phyloP scores from a whole-genome alignment of 2,888 invertebrate species.

The Bruchidius siliquastri region DNA sequence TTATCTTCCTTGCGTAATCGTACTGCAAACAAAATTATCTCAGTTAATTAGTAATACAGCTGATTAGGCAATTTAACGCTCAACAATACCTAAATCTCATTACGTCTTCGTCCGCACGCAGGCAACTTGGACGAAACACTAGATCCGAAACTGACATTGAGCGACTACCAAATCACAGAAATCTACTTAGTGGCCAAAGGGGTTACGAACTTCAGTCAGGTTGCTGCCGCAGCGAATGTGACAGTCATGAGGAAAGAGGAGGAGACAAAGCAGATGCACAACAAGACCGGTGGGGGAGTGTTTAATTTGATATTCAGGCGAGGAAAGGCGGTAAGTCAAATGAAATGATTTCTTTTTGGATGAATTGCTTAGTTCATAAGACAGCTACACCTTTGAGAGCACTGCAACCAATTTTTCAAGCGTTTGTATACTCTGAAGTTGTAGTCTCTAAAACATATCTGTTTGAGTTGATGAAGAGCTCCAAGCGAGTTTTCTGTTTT shows the following conservation, averaged over 20 bases:
- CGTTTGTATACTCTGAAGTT: too few relatives aligned
- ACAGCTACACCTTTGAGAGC: too few relatives aligned
- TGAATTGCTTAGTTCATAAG: too few relatives aligned
- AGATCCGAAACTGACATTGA: constrained; percentile 55
- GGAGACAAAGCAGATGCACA: constrained; percentile 52
- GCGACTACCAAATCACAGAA: constrained; percentile 62
- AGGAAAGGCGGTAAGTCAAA: constrained; percentile 42
- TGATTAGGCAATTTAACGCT: background rate
- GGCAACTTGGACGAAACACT: constrained; percentile 58
- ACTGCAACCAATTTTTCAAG: too few relatives aligned
- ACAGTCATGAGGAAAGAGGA: constrained; percentile 56
- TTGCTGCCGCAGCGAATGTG: constrained; percentile 49
- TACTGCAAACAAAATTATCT: background rate
- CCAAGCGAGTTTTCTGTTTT: too few relatives aligned
- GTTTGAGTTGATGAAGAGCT: too few relatives aligned
- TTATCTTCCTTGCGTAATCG: background rate
- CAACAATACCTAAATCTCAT: background rate
- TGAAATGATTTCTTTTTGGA: background rate
- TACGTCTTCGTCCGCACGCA: constrained; percentile 29
- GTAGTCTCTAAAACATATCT: too few relatives aligned
- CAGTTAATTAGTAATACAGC: background rate
- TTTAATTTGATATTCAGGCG: constrained; percentile 53
- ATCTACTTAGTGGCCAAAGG: constrained; percentile 57
- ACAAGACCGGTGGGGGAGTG: constrained; percentile 49
- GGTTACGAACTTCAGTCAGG: constrained; percentile 48